Evolutionary conservation across 2,797 vertebrate genomes (phyloP), one percentile per base, ranked within the genome.

Genomic region (Meda fulgida): DNA sequence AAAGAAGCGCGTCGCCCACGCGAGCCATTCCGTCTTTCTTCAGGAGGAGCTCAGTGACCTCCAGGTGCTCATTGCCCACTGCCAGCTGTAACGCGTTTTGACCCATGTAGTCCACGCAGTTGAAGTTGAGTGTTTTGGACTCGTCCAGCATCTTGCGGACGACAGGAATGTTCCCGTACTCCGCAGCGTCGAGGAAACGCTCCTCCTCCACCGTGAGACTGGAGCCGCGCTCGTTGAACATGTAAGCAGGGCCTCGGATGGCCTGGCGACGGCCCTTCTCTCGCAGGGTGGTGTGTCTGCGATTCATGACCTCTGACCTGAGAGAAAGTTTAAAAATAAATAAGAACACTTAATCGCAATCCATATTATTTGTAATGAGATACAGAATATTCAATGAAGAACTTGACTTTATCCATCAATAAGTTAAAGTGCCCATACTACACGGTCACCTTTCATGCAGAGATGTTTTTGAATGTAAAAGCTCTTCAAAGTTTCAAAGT

Each of bases 131-230:
- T 0, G 98, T 99, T 93, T 97, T 97, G 92, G 97, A 98, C 83
- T 99, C 98, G 83, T 99, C 98, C 89, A 99, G 92, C 98, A 99
- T 99, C 91, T 99, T 98, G 58, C 98, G 96, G 43, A 99, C 98
- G 4, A 99, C 98, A 0, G 98, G 98, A 76, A 99, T 99, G 93
- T 99, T 99, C 87, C 98, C 98, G 80, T 99, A 99, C 81, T 99
- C 98, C 0, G 98, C 98, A 0, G 98, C 97, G 40, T 99, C 98
- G 1, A 99, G 90, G 79, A 99, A 99, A 10, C 96, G 97, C 78
- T 99, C 98, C 88, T 99, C 98, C 84, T 99, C 98, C 0, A 95
- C 91, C 0, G 98, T 99, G 85, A 99, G 95, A 81, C 96, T 96
- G 11, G 97, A 97, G 84, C 97, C 98, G 5, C 97, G 97, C 91